Conservation (phyloP, 2,797 vertebrate genomes). For the Gorsachius magnificus region DNA sequence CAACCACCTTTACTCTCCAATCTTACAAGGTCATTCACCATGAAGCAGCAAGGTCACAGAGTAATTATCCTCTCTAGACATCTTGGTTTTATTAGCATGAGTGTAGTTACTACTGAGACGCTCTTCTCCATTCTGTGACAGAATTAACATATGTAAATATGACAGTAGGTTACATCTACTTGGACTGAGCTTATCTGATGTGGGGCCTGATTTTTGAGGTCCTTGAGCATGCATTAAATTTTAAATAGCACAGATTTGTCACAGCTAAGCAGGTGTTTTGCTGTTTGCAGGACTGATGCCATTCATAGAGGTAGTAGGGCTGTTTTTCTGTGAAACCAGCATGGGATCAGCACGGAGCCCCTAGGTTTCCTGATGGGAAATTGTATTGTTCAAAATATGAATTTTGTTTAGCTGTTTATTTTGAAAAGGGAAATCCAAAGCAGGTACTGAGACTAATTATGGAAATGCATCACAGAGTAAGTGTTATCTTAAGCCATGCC, state of each 20-base stretch:
- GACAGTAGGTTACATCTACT: background rate
- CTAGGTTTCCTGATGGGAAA: background rate
- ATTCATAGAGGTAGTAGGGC: background rate
- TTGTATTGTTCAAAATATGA: background rate
- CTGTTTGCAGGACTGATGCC: background rate
- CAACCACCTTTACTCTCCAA: background rate
- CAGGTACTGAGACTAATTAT: background rate
- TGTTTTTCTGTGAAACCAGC: background rate
- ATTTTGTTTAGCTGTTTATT: background rate
- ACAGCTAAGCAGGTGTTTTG: background rate
- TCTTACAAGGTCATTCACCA: background rate
- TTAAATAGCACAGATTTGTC: background rate
- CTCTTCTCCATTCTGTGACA: background rate
- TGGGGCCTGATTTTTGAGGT: background rate
- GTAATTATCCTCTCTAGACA: constrained; percentile 8
- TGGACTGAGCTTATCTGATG: background rate
- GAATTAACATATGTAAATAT: constrained; percentile 22
- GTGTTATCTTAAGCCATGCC: background rate
- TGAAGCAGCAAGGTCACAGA: background rate
- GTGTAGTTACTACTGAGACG: background rate
- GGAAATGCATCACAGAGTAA: background rate
- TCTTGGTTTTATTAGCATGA: constrained; percentile 3
- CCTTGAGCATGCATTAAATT: background rate
- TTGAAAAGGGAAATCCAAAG: background rate
- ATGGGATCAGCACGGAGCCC: background rate